phyloP scores from a whole-genome alignment of 2,888 invertebrate species.

The Macrosoma leucophasiata region DNA sequence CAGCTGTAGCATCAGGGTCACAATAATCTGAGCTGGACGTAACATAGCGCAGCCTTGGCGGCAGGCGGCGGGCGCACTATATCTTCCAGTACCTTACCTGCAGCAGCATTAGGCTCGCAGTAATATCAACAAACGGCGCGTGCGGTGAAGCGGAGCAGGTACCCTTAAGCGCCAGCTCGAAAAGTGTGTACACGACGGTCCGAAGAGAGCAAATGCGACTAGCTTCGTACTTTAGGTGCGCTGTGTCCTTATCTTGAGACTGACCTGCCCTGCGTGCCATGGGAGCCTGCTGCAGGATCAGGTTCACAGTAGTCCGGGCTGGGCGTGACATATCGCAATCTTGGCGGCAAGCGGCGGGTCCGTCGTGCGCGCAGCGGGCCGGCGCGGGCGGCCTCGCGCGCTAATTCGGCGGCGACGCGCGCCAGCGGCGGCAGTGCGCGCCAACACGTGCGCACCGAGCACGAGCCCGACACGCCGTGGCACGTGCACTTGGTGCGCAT shows the following conservation, averaged over 20 bases:
- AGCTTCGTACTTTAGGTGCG: background rate
- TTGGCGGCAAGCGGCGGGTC: conserved; percentile 61
- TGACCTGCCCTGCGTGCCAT: conserved; percentile 86
- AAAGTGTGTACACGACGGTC: too few species aligned
- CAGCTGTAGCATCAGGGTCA: too few species aligned
- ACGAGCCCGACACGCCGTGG: conserved; percentile 89
- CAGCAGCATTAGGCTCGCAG: too few species aligned
- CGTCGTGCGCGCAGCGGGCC: conserved; percentile 58
- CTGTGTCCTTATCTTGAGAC: background rate
- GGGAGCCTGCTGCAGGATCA: conserved; percentile 82
- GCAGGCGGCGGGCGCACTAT: too few species aligned
- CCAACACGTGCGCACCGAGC: conserved; percentile 89
- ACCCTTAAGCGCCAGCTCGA: background rate
- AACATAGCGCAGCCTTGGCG: too few species aligned
- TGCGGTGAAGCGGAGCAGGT: too few species aligned
- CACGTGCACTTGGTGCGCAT: conserved; percentile 84
- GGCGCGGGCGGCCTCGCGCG: conserved; percentile 56
- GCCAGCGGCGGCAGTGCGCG: conserved; percentile 79
- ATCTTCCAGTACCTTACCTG: too few species aligned
- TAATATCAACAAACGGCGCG: too few species aligned
- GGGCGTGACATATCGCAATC: conserved; percentile 84
- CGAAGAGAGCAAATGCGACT: too few species aligned
- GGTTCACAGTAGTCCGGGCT: conserved; percentile 90
- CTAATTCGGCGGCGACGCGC: conserved; percentile 76
- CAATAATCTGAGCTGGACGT: too few species aligned